These are phyloP conservation scores for Octodonta nipae DNA, from an alignment of 2,888 invertebrate genomes.

Conservation along the genomic window DNA sequence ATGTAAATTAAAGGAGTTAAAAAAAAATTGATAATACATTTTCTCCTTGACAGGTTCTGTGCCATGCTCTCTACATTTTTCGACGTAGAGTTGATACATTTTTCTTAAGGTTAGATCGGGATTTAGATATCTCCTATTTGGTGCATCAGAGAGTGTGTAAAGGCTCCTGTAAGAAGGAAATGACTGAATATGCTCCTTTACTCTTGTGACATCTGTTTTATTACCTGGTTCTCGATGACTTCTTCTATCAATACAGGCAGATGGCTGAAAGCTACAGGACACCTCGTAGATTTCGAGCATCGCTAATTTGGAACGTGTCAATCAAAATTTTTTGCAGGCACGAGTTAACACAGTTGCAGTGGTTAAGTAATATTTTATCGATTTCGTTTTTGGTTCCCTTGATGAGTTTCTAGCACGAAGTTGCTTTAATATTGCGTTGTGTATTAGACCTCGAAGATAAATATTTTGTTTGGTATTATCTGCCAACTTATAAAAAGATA, in stretches of 20 bases:
- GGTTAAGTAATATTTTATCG: conserved; percentile 2
- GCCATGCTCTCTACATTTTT: conserved; percentile 6
- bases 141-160: conserved; percentile 4
- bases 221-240: conserved; percentile 1
- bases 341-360: background rate
- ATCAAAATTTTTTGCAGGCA: conserved; percentile 1
- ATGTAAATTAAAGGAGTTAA: conserved; percentile 5
- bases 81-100: conserved; percentile 6
- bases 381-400: too few species aligned
- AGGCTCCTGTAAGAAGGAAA: too few species aligned
- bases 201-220: conserved; percentile 4
- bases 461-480: too few species aligned
- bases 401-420: too few species aligned
- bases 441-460: too few species aligned
- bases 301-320: conserved; percentile 3
- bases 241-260: conserved; percentile 2
- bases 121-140: conserved; percentile 7
- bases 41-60: conserved; percentile 5
- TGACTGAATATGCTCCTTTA: conserved; percentile 4
- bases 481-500: conserved; percentile 1
- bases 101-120: conserved; percentile 5
- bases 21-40: conserved; percentile 7
- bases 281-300: too few species aligned
- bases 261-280: too few species aligned
- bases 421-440: too few species aligned